A percentile compares a stretch with the other conserved stretches of the same genome.
phyloP scores from a whole-genome alignment of 1,140 invertebrate species.

The Battus philenor region DNA sequence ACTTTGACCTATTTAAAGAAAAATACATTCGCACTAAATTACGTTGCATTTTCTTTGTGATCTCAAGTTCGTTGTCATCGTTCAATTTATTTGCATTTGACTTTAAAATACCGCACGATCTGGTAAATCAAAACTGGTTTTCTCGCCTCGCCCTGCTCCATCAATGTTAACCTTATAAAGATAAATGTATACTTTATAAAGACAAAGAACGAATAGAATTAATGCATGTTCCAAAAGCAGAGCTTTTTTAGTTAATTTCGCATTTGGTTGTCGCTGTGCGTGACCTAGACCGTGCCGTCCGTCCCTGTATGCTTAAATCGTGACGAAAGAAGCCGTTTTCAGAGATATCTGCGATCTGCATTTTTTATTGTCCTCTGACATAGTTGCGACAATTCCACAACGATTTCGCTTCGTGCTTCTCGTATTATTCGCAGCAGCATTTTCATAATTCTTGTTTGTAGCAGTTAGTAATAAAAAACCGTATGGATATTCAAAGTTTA shows the following conservation, averaged over 20 bases:
- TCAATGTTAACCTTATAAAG: conserved; percentile 33
- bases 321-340: conserved; percentile 10
- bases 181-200: conserved; percentile 26
- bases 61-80: conserved; percentile 53
- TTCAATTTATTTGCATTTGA: conserved; percentile 57
- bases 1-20: conserved; percentile 14
- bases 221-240: not conserved
- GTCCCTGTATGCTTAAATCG: conserved; percentile 5
- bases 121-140: conserved; percentile 69
- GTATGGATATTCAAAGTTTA: too few relatives aligned
- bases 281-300: conserved; percentile 1
- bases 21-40: conserved; percentile 3
- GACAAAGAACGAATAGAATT: conserved; percentile 32
- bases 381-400: conserved; percentile 1
- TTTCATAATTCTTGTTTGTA: conserved; percentile 17
- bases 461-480: too few relatives aligned
- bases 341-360: conserved; percentile 8
- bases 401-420: conserved; percentile 1
- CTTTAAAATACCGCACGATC: conserved; percentile 63
- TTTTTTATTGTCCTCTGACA: conserved; percentile 11
- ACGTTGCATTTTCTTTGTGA: conserved; percentile 35
- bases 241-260: not conserved
- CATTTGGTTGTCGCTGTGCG: not conserved
- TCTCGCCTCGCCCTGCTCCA: conserved; percentile 36
- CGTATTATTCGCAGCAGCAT: not conserved